These are phyloP conservation scores for Hydropotes inermis DNA, from an alignment of 2,113 vertebrate species.

Conservation along the genomic window DNA sequence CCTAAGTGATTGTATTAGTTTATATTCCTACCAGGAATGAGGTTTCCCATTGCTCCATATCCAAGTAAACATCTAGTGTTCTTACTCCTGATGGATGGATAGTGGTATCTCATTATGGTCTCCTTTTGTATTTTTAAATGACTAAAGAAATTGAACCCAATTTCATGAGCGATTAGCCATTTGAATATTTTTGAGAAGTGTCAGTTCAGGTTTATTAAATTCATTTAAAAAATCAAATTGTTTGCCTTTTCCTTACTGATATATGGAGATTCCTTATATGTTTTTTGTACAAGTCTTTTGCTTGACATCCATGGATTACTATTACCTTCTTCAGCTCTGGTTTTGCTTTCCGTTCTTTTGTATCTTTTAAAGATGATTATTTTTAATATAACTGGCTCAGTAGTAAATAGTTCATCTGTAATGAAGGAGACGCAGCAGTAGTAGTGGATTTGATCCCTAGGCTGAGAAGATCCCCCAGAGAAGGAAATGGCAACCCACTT, in stretches of 20 bases:
- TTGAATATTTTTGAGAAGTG: neutral
- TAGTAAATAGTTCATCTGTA: neutral
- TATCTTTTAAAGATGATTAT: neutral
- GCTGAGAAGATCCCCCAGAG: neutral
- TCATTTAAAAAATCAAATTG: neutral
- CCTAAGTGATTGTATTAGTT: neutral
- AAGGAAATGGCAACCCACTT: neutral
- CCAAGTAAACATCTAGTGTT: neutral
- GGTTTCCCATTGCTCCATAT: neutral
- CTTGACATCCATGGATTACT: neutral
- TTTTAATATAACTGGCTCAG: neutral
- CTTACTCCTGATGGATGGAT: neutral
- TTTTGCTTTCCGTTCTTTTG: neutral
- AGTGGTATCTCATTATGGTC: neutral
- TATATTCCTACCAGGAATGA: neutral
- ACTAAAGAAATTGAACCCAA: neutral
- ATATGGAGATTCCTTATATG: neutral
- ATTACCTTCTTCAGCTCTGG: neutral
- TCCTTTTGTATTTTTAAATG: neutral
- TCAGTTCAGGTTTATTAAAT: neutral
- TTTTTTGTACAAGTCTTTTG: neutral
- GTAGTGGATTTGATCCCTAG: neutral
- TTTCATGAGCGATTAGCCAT: neutral
- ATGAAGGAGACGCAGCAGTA: neutral
- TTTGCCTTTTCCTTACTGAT: neutral